phyloP scores from a whole-genome alignment of 1,140 invertebrate species.

The Helicorthomorpha holstii region DNA sequence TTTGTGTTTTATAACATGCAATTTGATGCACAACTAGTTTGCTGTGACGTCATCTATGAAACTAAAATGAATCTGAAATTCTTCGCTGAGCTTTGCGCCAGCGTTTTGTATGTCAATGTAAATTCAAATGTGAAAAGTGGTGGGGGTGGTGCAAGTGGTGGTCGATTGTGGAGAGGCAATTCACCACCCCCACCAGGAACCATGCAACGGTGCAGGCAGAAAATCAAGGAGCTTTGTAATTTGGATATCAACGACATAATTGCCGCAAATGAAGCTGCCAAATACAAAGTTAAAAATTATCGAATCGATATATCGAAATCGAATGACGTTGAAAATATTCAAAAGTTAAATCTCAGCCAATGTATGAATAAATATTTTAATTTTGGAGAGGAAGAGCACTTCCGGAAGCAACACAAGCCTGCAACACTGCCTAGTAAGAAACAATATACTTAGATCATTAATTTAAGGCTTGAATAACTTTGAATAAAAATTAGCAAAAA shows the following conservation, averaged over 20 bases:
- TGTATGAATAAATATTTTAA: background rate
- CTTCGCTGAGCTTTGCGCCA: conserved; percentile 1
- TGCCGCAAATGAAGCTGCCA: no score
- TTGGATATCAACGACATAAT: conserved; percentile 50
- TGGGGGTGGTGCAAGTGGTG: background rate
- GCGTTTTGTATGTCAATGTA: no score
- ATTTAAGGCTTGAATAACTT: no score
- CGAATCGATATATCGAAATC: conserved; percentile 38
- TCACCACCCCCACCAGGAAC: conserved; percentile 37
- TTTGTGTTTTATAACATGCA: no score
- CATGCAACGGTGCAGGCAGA: conserved; percentile 40
- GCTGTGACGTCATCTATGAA: conserved; percentile 60
- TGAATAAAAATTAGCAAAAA: no score
- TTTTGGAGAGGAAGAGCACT: background rate
- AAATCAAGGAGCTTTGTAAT: conserved; percentile 49
- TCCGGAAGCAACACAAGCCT: background rate
- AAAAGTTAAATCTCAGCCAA: background rate
- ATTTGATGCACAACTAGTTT: no score
- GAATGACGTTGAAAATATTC: background rate
- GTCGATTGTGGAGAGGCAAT: conserved; percentile 17
- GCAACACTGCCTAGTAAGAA: no score
- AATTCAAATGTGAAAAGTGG: background rate
- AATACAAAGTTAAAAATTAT: no score
- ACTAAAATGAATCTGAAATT: conserved; percentile 32
- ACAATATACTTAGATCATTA: no score